Conservation (phyloP, 2,888 invertebrate genomes). For the Troglohyphantes excavatus region DNA sequence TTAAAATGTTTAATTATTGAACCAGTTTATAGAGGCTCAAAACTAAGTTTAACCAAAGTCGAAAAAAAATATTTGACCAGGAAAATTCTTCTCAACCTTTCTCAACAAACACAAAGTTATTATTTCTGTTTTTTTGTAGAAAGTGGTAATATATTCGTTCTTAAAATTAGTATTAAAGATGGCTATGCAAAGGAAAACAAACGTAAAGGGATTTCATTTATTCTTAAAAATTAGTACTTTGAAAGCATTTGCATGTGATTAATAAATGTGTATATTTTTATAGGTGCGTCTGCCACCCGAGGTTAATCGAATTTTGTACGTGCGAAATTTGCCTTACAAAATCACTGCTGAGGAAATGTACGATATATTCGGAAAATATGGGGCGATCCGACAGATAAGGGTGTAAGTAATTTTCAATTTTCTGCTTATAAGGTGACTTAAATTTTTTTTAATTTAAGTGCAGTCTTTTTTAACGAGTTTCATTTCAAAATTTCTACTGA, state of each 20-base stretch:
- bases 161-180: background rate
- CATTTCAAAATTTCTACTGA: no score
- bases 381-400: constrained; percentile 98
- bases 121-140: no score
- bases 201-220: constrained; percentile 19
- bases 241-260: background rate
- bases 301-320: constrained; percentile 97
- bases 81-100: background rate
- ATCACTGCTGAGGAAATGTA: constrained; percentile 99
- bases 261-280: constrained; percentile 13
- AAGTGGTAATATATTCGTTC: no score
- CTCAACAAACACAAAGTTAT: background rate
- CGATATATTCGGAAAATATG: constrained; percentile 99
- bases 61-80: no score
- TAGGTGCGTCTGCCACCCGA: constrained; percentile 98
- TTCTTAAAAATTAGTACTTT: background rate
- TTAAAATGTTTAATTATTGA: no score
- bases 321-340: constrained; percentile 98
- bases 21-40: no score
- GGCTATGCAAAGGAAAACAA: constrained; percentile 75
- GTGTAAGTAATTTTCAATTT: constrained; percentile 88
- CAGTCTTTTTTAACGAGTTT: no score
- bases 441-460: no score
- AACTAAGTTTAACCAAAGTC: no score
- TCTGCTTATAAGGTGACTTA: no score